Evolutionary conservation across 2,888 invertebrate species (phyloP), one percentile per base, ranked within the genome.

Genomic region (Chironomus tentans): DNA sequence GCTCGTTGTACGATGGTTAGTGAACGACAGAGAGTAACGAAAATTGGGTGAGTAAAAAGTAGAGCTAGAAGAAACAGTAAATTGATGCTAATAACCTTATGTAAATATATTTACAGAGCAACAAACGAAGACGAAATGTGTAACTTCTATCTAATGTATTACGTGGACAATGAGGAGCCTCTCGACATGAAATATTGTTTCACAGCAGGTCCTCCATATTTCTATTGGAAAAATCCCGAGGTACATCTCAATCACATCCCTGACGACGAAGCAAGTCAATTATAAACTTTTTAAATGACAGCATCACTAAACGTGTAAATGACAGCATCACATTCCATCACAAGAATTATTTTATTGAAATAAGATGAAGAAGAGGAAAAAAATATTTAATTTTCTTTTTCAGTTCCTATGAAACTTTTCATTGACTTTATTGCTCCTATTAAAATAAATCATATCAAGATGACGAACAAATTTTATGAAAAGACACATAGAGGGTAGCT

Each of bases 121-220:
- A 95, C 95, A 28, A 93, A 92, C 81, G 87, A 90, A 13, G 94
- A 96, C 80, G 96, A 97, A 84, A 97, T 97, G 96, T 97, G 96
- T 85, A 97, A 96, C 84, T 95, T 96, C 84, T 97, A 97, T 83
- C 83, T 97, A 1, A 94, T 96, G 94, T 96, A 96, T 83, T 96
- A 93, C 85, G 93, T 95, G 0, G 89, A 94, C 75, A 87, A 91
- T 73, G 89, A 87, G 13, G 87, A 89, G 2, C 93, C 94, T 0
- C 83, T 95, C 3, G 83, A 89, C 0, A 90, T 89, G 83, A 92
- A 93, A 82, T 93, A 93, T 81, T 95, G 93, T 82, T 95, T 95
- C 82, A 89, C 91, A 4, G 83, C 85, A 74, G 97, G 97, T 5
- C 94, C 97, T 2, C 97, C 97, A 0, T 83, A 83, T 78, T 97